Evolutionary conservation across 2,113 vertebrate genomes (phyloP), one percentile per base, ranked within the genome.

Genomic region (Micronycteris hirsuta): DNA sequence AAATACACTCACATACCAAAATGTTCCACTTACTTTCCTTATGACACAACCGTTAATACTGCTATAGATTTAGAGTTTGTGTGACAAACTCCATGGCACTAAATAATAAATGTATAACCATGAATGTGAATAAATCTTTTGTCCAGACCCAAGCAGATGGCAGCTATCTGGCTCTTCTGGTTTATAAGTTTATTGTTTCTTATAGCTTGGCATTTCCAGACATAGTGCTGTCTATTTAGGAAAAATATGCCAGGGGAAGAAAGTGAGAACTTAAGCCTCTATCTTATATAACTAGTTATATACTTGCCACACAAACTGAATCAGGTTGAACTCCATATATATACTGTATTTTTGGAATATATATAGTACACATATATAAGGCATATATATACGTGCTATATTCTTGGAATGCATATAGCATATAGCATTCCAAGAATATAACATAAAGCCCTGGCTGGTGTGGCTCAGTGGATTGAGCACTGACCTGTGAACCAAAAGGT

Each of bases 121-220:
- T 76, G 68, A 95, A 93, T 33, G 41, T 47, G n/a, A 96, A 96
- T 83, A 95, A 85, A 91, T 95, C 58, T 88, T 73, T 94, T 96
- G 95, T 97, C 97, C 86, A 97, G 71, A 88, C 93, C 52, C 58
- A 88, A 97, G 45, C 94, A 97, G 92, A 95, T 94, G 95, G 89
- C 49, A 96, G 54, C 45, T 73, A 95, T 43, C 52, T 70, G 36
- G 15, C 31, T 93, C 71, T 96, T 92, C 91, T 61, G 65, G 20
- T 63, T 95, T 85, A 4, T 67, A 95, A 67, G 33, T 90, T 84
- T 86, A 94, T 6, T 84, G 33, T 73, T 58, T 85, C 67, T 93
- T 61, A 83, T 31, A 91, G 41, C 45, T 80, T 88, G 45, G 77
- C 49, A 95, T 76, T 93, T 94, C 52, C 43, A 94, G 5, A 89